Base-by-base conservation (phyloP, 64 coral and sea anemone species). In the Stichodactyla mertensii region DNA sequence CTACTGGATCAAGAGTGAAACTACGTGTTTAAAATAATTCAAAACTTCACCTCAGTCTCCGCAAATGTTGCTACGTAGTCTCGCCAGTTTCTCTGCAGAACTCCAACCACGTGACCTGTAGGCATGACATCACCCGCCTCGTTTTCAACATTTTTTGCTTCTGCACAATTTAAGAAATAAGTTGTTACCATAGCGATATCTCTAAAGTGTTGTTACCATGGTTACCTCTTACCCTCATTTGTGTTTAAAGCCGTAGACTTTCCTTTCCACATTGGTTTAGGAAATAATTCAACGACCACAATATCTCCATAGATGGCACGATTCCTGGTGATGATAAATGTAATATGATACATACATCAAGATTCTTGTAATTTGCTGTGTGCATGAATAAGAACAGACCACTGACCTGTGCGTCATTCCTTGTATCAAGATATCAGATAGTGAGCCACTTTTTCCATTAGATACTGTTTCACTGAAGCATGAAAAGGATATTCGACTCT, bases 281-380 rank as follows among this genome's bases (percentile, higher is more conserved):
- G 89, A 16, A 97, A 82, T 51, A 97, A 10, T 53, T 97, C 95
- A 53, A 91, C 89, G 6, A 89, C 95, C 14, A 93, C 92, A 85
- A 93, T 84, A 77, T 97, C 95, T 57, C 95, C 95, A 89, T 97
- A 92, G 20, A 93, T 61, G 18, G 92, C 95, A 83, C 95, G 92
- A 71, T 97, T 97, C 83, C 95, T 97, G 69, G 24, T 10, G 24
- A 74, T 12, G 69, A 12, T 74, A 74, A 66, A 9, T 16, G 9
- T 66, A n/a, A 0, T 5, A 62, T 45, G 36, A 45, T 45, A 45
- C 36, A 45, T 45, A 61, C 18, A 16, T 61, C 59, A 61, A 61
- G 10, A n/a, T 66, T 66, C 19, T 13, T 66, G 9, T 22, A 66
- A 14, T n/a, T 66, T n/a, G 19, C 6, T 20, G 62, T 66, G 8